phyloP scores from a whole-genome alignment of 2,888 invertebrate genomes.

The Elysia crispata region DNA sequence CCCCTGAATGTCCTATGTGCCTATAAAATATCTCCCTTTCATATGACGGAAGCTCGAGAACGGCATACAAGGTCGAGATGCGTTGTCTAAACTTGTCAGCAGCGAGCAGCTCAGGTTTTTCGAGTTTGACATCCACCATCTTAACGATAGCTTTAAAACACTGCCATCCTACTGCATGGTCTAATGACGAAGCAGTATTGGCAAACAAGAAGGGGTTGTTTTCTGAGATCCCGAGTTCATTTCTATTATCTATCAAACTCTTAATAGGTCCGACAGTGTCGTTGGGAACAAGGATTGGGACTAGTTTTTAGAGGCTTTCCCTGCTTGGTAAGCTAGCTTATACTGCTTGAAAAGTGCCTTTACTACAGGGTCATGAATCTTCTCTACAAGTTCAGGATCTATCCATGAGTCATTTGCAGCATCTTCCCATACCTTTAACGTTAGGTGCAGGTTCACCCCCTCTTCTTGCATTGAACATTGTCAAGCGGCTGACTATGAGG shows the following conservation, averaged over 20 bases:
- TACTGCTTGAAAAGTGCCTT: conserved; percentile 15
- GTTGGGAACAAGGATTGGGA: conserved; percentile 18
- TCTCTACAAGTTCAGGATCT: conserved; percentile 16
- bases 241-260: conserved; percentile 24
- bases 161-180: conserved; percentile 30
- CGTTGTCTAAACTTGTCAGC: conserved; percentile 33
- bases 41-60: conserved; percentile 15
- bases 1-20: conserved; percentile 33
- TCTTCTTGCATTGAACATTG: conserved; percentile 26
- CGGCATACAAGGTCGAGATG: conserved; percentile 19
- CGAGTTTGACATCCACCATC: neutral
- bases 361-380: conserved; percentile 16
- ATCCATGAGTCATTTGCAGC: conserved; percentile 18
- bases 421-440: conserved; percentile 30
- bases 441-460: conserved; percentile 37
- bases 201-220: conserved; percentile 18
- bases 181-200: conserved; percentile 5
- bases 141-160: conserved; percentile 15
- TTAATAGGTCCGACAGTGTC: conserved; percentile 20
- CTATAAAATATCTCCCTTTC: conserved; percentile 17
- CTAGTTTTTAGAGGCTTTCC: conserved; percentile 15
- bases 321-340: conserved; percentile 31
- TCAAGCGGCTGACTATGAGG: conserved; percentile 36
- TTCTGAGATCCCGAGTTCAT: neutral
- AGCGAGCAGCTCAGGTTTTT: conserved; percentile 24